phyloP scores from a whole-genome alignment of 2,113 vertebrate genomes.

The Notarius lentiginosus region DNA sequence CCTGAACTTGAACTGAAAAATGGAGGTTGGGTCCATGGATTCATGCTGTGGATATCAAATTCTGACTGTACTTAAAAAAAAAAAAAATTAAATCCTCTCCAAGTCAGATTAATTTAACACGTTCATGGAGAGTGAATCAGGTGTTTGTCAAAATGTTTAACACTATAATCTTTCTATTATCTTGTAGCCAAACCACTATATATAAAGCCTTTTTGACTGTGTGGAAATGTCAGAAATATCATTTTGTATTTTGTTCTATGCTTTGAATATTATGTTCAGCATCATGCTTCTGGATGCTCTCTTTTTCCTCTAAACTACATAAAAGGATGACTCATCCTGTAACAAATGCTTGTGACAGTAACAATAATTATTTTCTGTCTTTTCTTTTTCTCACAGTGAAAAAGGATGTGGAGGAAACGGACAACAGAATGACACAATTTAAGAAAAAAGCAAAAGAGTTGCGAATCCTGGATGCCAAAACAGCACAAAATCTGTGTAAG shows the following conservation, averaged over 20 bases:
- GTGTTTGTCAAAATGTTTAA: slow-evolving; percentile 39
- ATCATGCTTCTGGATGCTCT: not conserved
- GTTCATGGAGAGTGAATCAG: slow-evolving; percentile 41
- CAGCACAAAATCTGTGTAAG: slow-evolving; percentile 95
- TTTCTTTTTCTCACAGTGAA: slow-evolving; percentile 73
- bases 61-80: not conserved
- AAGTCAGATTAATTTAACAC: slow-evolving; percentile 48
- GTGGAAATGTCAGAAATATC: not conserved
- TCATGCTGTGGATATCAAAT: not conserved
- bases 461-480: slow-evolving; percentile 88
- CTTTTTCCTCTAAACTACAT: not conserved
- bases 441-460: slow-evolving; percentile 94
- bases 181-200: not conserved
- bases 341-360: slow-evolving; percentile 5
- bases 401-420: slow-evolving; percentile 78
- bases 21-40: not conserved
- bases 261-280: not conserved
- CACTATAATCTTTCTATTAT: not conserved
- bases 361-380: slow-evolving; percentile 15
- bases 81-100: slow-evolving; percentile 13
- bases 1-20: not conserved
- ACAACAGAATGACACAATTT: slow-evolving; percentile 75
- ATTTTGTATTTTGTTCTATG: not conserved
- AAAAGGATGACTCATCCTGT: not conserved
- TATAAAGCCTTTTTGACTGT: not conserved